phyloP scores from a whole-genome alignment of 2,797 vertebrate species.

The Sylvilagus floridanus region DNA sequence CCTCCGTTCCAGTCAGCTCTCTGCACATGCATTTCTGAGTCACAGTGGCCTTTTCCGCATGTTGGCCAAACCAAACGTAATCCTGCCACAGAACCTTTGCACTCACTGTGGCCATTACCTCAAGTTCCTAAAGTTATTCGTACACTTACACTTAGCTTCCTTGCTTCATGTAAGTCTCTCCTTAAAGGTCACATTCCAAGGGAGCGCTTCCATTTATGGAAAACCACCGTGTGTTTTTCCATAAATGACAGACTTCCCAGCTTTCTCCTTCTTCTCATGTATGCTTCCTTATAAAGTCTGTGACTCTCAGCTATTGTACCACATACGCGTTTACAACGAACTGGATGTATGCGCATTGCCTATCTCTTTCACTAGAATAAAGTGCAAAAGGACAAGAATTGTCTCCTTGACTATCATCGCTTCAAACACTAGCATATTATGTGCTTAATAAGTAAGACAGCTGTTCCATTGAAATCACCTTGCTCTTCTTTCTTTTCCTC shows the following conservation, averaged over 20 bases:
- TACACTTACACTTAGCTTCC: neutral
- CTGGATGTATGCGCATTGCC: neutral
- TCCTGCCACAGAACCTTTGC: neutral
- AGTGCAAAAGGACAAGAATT: neutral
- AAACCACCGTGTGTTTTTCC: neutral
- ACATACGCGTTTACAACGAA: neutral
- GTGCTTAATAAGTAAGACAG: neutral
- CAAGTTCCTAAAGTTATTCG: neutral
- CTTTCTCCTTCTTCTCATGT: neutral
- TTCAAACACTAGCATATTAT: neutral
- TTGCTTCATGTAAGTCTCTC: neutral
- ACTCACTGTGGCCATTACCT: neutral
- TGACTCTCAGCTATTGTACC: neutral
- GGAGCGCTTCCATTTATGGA: neutral
- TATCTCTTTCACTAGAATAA: neutral
- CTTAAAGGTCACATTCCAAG: neutral
- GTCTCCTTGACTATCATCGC: neutral
- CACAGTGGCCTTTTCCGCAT: too few species aligned
- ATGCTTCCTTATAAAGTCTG: neutral
- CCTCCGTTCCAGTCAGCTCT: rapidly evolving
- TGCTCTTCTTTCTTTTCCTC: neutral
- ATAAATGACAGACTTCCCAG: neutral
- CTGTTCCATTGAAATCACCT: neutral
- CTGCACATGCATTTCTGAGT: neutral
- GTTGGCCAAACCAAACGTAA: neutral